phyloP scores from a whole-genome alignment of 2,888 invertebrate genomes.

The Hypena proboscidalis region DNA sequence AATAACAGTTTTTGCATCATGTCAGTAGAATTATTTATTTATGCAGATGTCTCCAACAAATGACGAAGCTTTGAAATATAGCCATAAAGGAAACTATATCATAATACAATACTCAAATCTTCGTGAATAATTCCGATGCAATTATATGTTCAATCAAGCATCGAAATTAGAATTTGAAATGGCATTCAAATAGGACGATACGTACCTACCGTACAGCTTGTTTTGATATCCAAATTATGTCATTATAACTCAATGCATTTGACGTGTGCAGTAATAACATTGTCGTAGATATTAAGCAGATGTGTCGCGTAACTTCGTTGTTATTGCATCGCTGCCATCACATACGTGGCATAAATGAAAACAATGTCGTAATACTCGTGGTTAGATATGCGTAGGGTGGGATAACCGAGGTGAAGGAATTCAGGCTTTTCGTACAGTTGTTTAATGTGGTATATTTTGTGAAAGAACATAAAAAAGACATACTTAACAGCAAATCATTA shows the following conservation, averaged over 20 bases:
- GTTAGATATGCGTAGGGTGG: constrained; percentile 6
- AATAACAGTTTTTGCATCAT: no score
- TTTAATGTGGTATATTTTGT: no score
- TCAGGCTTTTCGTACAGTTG: no score
- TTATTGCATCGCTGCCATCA: constrained; percentile 51
- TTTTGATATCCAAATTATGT: constrained; percentile 65
- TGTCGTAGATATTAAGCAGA: constrained; percentile 46
- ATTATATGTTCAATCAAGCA: constrained; percentile 38
- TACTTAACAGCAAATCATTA: no score
- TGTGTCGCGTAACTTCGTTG: constrained; percentile 47
- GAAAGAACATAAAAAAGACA: no score
- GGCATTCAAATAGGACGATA: constrained; percentile 55
- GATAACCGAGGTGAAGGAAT: no score
- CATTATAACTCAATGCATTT: constrained; percentile 59
- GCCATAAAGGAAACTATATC: no score
- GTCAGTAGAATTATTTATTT: no score
- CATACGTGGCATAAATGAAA: constrained; percentile 44
- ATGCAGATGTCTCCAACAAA: no score
- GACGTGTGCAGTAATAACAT: constrained; percentile 52
- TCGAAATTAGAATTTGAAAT: constrained; percentile 52
- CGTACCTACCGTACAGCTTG: constrained; percentile 41
- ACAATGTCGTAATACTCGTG: constrained; percentile 33
- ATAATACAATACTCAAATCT: no score
- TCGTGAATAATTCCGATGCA: constrained; percentile 1
- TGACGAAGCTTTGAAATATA: no score